Percentiles rank a stretch among this genome's conserved stretches.
phyloP scores from a whole-genome alignment of 2,888 invertebrate genomes.

The Caenorhabditis afra region DNA sequence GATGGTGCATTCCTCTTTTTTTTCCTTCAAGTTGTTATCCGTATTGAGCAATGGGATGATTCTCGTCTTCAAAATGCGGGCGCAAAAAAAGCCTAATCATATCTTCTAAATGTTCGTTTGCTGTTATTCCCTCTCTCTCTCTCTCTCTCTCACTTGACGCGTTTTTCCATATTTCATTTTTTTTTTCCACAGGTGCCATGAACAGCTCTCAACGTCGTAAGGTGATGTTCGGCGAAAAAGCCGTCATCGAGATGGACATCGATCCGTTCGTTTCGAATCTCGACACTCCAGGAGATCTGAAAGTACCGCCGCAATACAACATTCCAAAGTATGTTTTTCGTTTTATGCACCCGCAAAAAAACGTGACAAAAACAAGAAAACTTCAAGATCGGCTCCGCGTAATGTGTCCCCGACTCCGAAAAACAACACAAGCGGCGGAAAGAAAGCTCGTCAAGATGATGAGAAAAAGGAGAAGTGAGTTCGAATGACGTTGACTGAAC shows the following conservation, averaged over 20 bases:
- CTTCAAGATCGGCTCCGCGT: too few relatives aligned
- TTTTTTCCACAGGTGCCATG: too few relatives aligned
- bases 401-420: not conserved
- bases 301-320: constrained; percentile 33
- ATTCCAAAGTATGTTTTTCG: constrained; percentile 32
- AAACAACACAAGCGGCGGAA: constrained; percentile 7
- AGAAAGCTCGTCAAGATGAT: constrained; percentile 26
- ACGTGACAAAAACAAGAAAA: too few relatives aligned
- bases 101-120: constrained; percentile 48
- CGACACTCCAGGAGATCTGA: constrained; percentile 48
- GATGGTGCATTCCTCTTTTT: too few relatives aligned
- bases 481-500: not conserved
- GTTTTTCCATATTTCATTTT: too few relatives aligned
- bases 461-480: constrained; percentile 54
- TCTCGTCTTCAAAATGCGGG: too few relatives aligned
- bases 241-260: constrained; percentile 56
- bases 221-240: constrained; percentile 52
- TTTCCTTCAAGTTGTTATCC: too few relatives aligned
- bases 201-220: constrained; percentile 50
- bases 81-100: too few relatives aligned
- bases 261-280: constrained; percentile 52
- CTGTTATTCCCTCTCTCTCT: too few relatives aligned
- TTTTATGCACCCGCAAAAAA: not conserved
- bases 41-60: too few relatives aligned
- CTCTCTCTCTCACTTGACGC: too few relatives aligned